A percentile compares a stretch with the other conserved stretches of the same genome.
Conservation (phyloP, 1,140 invertebrate genomes). For the Diorhabda carinulata region DNA sequence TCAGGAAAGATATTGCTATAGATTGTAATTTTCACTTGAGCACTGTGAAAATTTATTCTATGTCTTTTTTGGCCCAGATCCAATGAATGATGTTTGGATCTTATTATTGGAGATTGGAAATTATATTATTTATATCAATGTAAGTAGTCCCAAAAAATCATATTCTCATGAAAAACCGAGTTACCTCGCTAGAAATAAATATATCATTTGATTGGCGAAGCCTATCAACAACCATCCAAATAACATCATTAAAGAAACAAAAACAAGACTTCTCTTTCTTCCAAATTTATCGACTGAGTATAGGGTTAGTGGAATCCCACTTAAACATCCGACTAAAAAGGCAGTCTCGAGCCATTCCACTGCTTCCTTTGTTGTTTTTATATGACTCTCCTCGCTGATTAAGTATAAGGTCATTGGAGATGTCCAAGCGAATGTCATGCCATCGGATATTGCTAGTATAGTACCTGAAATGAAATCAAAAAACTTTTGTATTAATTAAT, state of each 20-base stretch:
- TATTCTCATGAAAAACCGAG: slow-evolving; percentile 5
- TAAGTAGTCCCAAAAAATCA: not conserved
- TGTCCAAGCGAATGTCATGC: slow-evolving; percentile 54
- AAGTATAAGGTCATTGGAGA: slow-evolving; percentile 56
- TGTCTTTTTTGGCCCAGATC: too few relatives aligned
- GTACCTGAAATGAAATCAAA: slow-evolving; percentile 28
- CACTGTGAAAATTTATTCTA: too few relatives aligned
- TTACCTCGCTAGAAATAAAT: slow-evolving; percentile 46
- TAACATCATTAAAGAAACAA: slow-evolving; percentile 56
- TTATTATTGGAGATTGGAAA: not conserved
- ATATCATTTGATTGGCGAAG: slow-evolving; percentile 26
- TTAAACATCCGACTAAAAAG: slow-evolving; percentile 58
- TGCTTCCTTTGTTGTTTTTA: slow-evolving; percentile 39
- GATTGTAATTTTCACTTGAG: too few relatives aligned
- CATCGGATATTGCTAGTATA: slow-evolving; percentile 36
- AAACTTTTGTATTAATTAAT: not conserved
- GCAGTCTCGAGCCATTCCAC: slow-evolving; percentile 61
- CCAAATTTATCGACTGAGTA: slow-evolving; percentile 60
- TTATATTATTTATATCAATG: not conserved
- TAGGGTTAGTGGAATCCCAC: slow-evolving; percentile 55
- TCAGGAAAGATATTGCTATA: too few relatives aligned
- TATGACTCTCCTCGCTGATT: slow-evolving; percentile 35
- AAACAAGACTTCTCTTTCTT: slow-evolving; percentile 58
- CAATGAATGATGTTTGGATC: too few relatives aligned
- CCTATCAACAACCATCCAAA: slow-evolving; percentile 55